Base-by-base conservation (phyloP, 2,113 vertebrate genomes). In the Phyllostomus hastatus region DNA sequence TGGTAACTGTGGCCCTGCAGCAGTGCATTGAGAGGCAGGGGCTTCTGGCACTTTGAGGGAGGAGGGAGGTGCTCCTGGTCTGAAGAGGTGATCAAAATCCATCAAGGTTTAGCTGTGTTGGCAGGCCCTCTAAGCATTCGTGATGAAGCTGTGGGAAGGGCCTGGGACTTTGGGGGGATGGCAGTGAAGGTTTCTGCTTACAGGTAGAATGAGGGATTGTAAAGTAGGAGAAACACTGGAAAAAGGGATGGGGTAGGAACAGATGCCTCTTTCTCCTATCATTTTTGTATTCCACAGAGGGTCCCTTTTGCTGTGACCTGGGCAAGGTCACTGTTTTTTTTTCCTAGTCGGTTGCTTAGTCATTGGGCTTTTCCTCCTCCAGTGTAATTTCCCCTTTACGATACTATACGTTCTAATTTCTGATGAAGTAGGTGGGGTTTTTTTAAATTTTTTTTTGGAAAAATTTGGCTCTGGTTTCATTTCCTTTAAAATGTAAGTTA, bases 401-500 rank as follows among this genome's bases (percentile, higher is more conserved):
- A 1, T 66, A 41, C 6, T 92, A 61, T 75, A 20, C 1, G 1
- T 11, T 64, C 52, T 52, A 38, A 57, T 11, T 84, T 95, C 50
- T 83, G 17, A 35, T 46, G 66, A 92, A 69, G n/a, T 15, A 28
- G 10, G 9, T 76, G 96, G 95, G 79, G 93, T 90, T 73, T n/a
- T n/a, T n/a, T n/a, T n/a, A n/a, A n/a, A n/a, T n/a, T 26, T 15
- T 92, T 95, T 94, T 82, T 26, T 16, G 81, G 88, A 16, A 43
- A 66, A 31, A 72, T 92, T 93, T 95, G 88, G 89, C 72, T 97
- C 84, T 83, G 90, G 89, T 98, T 98, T 98, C 98, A 98, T 97
- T 98, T 98, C 97, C 97, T 96, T 10, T 92, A 97, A 96, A 95
- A 97, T 83, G 70, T 94, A 93, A 28, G 81, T 54, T 31, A 92